Percentiles rank a stretch among this genome's conserved stretches.
phyloP scores from a whole-genome alignment of 2,797 vertebrate genomes.

The Morus bassanus region DNA sequence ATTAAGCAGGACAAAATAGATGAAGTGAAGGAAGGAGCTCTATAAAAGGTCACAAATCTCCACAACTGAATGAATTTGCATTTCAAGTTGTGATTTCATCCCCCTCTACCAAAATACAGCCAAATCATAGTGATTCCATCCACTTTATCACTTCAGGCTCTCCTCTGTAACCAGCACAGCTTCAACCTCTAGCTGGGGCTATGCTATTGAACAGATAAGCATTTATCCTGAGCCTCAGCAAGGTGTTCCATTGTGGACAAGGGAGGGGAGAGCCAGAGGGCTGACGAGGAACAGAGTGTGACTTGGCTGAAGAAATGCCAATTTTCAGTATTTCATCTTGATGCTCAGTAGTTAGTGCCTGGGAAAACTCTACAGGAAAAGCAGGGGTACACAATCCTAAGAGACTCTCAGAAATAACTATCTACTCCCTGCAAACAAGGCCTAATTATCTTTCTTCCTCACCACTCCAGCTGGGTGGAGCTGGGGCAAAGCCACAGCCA shows the following conservation, averaged over 20 bases:
- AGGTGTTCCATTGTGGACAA: neutral
- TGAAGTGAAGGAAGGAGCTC: neutral
- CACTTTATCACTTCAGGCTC: neutral
- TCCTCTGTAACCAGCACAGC: neutral
- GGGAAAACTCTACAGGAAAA: neutral
- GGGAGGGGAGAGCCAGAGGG: neutral
- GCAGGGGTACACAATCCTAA: neutral
- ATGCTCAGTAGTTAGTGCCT: neutral
- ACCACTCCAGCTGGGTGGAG: neutral
- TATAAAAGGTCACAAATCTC: neutral
- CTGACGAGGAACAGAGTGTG: neutral
- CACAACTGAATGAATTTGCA: neutral
- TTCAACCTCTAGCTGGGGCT: neutral
- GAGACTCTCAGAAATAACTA: neutral
- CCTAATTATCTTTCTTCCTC: neutral
- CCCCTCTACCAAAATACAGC: neutral
- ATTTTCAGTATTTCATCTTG: neutral
- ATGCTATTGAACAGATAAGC: neutral
- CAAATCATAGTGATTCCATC: neutral
- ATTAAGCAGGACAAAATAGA: neutral
- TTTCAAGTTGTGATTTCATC: neutral
- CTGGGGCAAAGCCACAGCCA: neutral
- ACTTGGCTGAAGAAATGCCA: neutral
- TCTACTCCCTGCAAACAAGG: neutral
- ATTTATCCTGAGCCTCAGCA: slow-evolving; percentile 4